Evolutionary conservation across 2,797 vertebrate genomes (phyloP).

Genomic region (Myripristis murdjan): DNA sequence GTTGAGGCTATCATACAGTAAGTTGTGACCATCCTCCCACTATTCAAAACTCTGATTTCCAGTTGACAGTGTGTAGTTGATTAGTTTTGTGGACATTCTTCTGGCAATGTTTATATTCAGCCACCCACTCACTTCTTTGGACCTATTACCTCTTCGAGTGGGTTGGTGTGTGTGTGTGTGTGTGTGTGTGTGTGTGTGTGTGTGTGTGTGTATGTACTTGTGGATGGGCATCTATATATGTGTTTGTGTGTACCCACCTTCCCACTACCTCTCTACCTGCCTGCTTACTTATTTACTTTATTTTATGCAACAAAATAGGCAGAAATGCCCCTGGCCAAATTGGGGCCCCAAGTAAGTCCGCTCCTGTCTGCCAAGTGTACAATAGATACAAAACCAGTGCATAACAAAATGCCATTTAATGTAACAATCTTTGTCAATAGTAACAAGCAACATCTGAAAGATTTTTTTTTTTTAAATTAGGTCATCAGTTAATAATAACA

Average conservation of each 20-base stretch:
- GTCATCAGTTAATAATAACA: no score
- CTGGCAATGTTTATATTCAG: conserved; percentile 48
- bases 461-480: no score
- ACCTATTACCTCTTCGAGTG: conserved; percentile 40
- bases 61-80: conserved; percentile 32
- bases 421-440: no score
- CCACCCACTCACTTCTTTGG: conserved; percentile 50
- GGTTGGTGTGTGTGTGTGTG: conserved; percentile 20
- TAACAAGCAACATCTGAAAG: no score
- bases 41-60: conserved; percentile 16
- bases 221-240: background rate
- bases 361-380: no score
- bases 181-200: conserved; percentile 14
- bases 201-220: conserved; percentile 18
- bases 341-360: no score
- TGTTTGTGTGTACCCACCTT: conserved; percentile 8
- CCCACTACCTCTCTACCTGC: conserved; percentile 2
- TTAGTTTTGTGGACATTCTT: conserved; percentile 20
- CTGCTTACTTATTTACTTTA: conserved; percentile 20
- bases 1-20: conserved; percentile 8
- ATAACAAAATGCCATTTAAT: no score
- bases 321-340: no score
- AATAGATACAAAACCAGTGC: no score
- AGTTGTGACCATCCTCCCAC: conserved; percentile 32
- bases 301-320: no score